These are phyloP conservation scores for Lethrus apterus DNA, from an alignment of 1,140 invertebrate genomes.

Conservation along the genomic window DNA sequence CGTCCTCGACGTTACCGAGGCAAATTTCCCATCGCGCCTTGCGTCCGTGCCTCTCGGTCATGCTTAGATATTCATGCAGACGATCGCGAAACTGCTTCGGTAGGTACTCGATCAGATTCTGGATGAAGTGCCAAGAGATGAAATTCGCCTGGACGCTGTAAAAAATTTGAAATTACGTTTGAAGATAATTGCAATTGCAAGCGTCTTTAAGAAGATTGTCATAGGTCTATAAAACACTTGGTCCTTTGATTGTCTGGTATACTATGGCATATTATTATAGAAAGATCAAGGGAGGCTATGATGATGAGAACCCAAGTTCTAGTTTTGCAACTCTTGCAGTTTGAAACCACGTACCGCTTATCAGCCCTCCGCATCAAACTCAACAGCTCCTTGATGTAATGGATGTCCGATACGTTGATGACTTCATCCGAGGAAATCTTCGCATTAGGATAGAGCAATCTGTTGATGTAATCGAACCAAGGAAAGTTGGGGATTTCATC, in stretches of 20 bases:
- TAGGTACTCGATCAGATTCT: constrained; percentile 28
- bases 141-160: constrained; percentile 30
- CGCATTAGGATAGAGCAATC: constrained; percentile 52
- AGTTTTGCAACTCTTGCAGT: not conserved
- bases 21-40: constrained; percentile 8
- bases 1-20: not conserved
- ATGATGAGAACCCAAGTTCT: too few relatives aligned
- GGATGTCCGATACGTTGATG: constrained; percentile 47
- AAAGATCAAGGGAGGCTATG: too few relatives aligned
- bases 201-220: too few relatives aligned
- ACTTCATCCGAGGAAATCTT: constrained; percentile 61
- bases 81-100: constrained; percentile 15
- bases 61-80: not conserved
- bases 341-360: constrained; percentile 23
- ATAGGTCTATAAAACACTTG: too few relatives aligned
- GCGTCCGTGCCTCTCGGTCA: constrained; percentile 1
- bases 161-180: constrained; percentile 1
- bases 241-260: too few relatives aligned
- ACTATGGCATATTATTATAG: too few relatives aligned
- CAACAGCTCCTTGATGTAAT: constrained; percentile 28
- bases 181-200: too few relatives aligned
- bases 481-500: constrained; percentile 52
- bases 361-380: constrained; percentile 19
- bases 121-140: constrained; percentile 30
- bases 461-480: constrained; percentile 78